Evolutionary conservation across 30 jellyfish, hydroid and myxozoan species (phyloP), one percentile per base, ranked within the genome.

Genomic region (Rhopilema esculentum): DNA sequence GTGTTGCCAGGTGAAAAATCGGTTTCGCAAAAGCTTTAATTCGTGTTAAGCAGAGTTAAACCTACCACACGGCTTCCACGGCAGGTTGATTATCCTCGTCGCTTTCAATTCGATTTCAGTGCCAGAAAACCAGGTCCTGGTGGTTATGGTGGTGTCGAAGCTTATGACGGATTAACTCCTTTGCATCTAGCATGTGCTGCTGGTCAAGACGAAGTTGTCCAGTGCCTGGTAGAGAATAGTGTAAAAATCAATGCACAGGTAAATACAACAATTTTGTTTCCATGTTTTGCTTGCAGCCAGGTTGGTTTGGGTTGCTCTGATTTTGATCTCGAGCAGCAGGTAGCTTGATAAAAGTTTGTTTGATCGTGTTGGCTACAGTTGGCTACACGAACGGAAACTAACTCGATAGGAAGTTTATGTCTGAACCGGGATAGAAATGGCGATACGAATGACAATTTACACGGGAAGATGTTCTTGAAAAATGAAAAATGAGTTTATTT

Each of bases 191-290:
- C 98, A 16, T 93, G 98, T 62, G 98, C 91, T 33, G 92, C 95
- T 4, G 97, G 96, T 17, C 98, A 93, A 66, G 98, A 93, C 66
- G 51, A 89, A 83, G 91, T 84, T 51, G 98, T 88, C 1, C 98
- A 93, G 69, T 93, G 98, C 66, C 61, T 93, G 77, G 91, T 93
- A 0, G 98, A 93, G 69, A 87, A 85, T 62, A 83, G 72, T 71
- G 98, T 96, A 77, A 87, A 88, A 20, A 87, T 93, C 69, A 93
- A 93, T 53, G 78, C 96, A 24, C 98, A 93, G 93, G 98, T 93
- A 72, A 83, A 61, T 52, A 27, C 0, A n/a, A n/a, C n/a, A n/a
- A n/a, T n/a, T n/a, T n/a, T n/a, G n/a, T n/a, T n/a, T 40, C 57
- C 57, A 40, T 40, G 57, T 12, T 40, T n/a, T n/a, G n/a, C n/a